Conservation (phyloP, 2,797 vertebrate genomes). For the Mormyrops boulengeri region DNA sequence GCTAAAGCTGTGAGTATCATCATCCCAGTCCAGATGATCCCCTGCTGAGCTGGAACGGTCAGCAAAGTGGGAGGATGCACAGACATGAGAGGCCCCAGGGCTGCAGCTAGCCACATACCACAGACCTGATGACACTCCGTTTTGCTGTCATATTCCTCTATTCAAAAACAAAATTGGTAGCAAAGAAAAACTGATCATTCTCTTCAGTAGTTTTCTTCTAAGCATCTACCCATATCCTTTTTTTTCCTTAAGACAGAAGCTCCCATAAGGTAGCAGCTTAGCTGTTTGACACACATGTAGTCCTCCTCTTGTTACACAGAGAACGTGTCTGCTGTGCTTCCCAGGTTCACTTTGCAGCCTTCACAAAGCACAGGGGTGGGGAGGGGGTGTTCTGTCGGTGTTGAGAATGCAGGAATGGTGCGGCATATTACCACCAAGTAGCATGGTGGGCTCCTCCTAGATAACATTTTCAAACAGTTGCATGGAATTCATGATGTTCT, state of each 20-base stretch:
- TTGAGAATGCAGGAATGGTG: background rate
- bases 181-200: background rate
- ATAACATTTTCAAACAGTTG: constrained; percentile 90
- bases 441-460: constrained; percentile 48
- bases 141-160: background rate
- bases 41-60: background rate
- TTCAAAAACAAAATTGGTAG: background rate
- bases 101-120: background rate
- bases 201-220: background rate
- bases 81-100: background rate
- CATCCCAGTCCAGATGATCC: background rate
- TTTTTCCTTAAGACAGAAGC: background rate
- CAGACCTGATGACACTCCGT: background rate
- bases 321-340: background rate
- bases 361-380: background rate
- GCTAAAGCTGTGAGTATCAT: background rate
- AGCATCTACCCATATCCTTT: background rate
- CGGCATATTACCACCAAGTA: background rate
- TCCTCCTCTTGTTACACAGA: background rate
- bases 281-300: background rate
- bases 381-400: background rate
- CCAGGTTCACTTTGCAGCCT: background rate
- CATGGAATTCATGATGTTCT: constrained; percentile 93
- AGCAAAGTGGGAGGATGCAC: constrained; percentile 6
- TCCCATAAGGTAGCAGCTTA: background rate